phyloP scores from a whole-genome alignment of 2,888 invertebrate genomes.

The Arrhopalites spinosus region DNA sequence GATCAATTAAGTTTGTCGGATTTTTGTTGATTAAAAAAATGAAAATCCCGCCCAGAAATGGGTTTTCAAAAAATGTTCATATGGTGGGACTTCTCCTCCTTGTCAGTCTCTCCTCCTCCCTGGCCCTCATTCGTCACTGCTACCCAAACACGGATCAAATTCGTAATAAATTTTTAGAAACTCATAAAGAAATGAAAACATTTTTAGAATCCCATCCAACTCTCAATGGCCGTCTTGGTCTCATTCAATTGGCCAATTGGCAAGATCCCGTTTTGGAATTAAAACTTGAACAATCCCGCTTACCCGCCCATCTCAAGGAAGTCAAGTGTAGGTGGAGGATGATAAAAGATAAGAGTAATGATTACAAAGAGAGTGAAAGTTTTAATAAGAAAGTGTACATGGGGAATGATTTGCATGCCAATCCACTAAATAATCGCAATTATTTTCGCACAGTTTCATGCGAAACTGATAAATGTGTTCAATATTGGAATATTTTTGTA shows the following conservation, averaged over 20 bases:
- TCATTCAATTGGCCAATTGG: slow-evolving; percentile 16
- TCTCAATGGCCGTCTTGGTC: background rate
- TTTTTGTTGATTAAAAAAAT: no score
- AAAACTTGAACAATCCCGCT: background rate
- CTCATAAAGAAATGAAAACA: background rate
- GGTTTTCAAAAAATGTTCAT: no score
- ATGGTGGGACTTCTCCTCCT: no score
- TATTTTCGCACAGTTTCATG: slow-evolving; percentile 5
- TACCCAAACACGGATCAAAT: no score
- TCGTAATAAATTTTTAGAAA: no score
- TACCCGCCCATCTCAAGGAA: background rate
- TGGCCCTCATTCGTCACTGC: no score
- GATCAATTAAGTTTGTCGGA: no score
- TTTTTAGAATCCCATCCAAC: background rate
- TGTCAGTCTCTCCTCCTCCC: no score
- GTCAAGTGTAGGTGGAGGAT: slow-evolving; percentile 18
- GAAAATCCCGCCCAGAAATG: no score
- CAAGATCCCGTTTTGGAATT: slow-evolving; percentile 8
- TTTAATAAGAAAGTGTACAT: slow-evolving; percentile 6
- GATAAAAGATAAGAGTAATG: no score
- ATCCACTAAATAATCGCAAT: background rate
- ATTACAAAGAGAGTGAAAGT: slow-evolving; percentile 4
- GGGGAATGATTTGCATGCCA: background rate
- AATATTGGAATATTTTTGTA: slow-evolving; percentile 13
- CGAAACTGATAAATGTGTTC: slow-evolving; percentile 11